These are phyloP conservation scores for Tipula lateralis DNA, from an alignment of 2,888 invertebrate genomes.

Conservation along the genomic window DNA sequence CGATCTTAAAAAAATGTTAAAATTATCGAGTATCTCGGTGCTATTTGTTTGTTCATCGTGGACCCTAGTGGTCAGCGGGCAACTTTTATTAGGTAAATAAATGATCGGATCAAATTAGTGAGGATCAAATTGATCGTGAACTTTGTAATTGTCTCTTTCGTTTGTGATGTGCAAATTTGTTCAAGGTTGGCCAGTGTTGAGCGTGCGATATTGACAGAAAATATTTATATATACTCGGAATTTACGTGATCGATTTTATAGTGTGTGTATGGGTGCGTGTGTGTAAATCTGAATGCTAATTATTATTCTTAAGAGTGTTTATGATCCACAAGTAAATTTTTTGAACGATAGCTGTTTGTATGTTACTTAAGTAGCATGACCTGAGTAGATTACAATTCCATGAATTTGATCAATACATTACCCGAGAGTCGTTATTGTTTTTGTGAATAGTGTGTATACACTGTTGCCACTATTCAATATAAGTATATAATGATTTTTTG, in stretches of 20 bases:
- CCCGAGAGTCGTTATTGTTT: too few species aligned
- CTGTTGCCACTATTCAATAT: neutral
- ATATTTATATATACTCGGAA: neutral
- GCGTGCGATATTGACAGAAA: neutral
- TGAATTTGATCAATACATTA: too few species aligned
- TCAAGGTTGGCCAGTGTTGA: too few species aligned
- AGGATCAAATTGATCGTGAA: neutral
- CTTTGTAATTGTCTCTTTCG: neutral
- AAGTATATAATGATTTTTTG: neutral
- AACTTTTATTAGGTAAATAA: neutral
- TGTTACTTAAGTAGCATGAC: too few species aligned
- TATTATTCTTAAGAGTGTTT: too few species aligned
- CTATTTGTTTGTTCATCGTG: neutral
- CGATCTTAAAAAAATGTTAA: neutral
- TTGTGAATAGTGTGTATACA: neutral
- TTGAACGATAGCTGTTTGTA: neutral
- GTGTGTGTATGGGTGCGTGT: neutral
- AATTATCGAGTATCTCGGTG: neutral
- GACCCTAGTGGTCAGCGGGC: neutral
- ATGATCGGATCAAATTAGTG: too few species aligned
- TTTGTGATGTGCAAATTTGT: neutral
- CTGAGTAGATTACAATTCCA: neutral
- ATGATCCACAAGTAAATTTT: too few species aligned
- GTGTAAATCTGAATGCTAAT: neutral
- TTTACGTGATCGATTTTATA: neutral